Conservation (phyloP, 2,113 vertebrate genomes). For the Pedetes capensis region DNA sequence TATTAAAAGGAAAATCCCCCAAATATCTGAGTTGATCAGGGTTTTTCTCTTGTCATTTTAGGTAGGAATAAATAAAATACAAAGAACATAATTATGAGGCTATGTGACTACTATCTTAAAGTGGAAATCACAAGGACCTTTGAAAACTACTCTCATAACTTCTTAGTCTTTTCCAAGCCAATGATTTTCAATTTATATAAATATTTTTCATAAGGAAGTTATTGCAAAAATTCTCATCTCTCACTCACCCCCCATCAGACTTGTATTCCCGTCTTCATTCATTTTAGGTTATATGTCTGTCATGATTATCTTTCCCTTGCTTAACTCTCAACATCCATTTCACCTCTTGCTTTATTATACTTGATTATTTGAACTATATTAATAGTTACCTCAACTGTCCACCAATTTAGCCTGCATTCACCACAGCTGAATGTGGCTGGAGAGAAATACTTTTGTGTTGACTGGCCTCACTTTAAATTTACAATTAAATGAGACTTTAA, state of each 20-base stretch:
- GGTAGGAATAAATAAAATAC: background rate
- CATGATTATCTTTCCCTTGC: background rate
- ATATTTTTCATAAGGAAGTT: background rate
- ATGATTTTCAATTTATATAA: background rate
- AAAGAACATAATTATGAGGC: background rate
- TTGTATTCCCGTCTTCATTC: background rate
- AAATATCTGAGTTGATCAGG: background rate
- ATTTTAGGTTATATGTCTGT: background rate
- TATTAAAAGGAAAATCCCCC: background rate
- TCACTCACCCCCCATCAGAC: background rate
- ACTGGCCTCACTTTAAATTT: background rate
- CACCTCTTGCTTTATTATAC: background rate
- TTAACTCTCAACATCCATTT: background rate
- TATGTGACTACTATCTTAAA: background rate
- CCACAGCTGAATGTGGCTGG: background rate
- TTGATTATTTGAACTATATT: background rate
- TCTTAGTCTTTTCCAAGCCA: background rate
- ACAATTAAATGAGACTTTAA: background rate
- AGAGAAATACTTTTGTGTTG: background rate
- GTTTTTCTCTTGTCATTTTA: constrained; percentile 19
- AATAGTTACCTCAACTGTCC: background rate
- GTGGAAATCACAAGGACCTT: background rate
- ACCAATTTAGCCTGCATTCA: background rate
- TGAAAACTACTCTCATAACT: background rate
- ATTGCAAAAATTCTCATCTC: background rate